phyloP scores from a whole-genome alignment of 1,140 invertebrate species.

The Sipha flava region DNA sequence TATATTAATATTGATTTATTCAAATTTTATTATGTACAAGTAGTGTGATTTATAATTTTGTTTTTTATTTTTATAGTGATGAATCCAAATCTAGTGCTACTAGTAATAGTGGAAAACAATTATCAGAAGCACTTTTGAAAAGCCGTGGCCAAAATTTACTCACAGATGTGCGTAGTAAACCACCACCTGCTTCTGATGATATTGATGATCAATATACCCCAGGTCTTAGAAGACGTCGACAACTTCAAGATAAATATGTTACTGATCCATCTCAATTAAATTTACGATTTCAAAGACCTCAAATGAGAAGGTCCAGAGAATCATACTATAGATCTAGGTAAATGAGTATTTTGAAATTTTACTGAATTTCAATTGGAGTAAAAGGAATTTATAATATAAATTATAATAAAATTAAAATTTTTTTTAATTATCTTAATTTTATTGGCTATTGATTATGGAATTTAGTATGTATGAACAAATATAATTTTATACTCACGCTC shows the following conservation, averaged over 20 bases:
- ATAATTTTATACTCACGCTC: too few relatives aligned
- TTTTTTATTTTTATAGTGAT: neutral
- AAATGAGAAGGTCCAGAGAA: constrained; percentile 41
- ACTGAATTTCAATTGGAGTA: neutral
- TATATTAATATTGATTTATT: neutral
- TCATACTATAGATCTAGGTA: constrained; percentile 20
- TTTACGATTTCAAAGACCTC: constrained; percentile 60
- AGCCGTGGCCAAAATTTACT: neutral
- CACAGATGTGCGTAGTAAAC: constrained; percentile 9
- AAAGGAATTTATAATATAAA: too few relatives aligned
- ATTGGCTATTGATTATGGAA: too few relatives aligned
- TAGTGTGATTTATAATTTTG: neutral
- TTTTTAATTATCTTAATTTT: too few relatives aligned
- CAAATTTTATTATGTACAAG: too few relatives aligned
- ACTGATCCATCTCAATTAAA: constrained; percentile 63
- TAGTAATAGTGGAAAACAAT: neutral
- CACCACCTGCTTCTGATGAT: neutral
- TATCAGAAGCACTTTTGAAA: constrained; percentile 2
- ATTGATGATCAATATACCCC: constrained; percentile 46
- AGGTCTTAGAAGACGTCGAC: constrained; percentile 58
- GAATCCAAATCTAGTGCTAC: neutral
- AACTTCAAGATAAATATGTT: constrained; percentile 62
- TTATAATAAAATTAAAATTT: too few relatives aligned
- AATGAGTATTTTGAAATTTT: neutral
- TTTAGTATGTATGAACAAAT: too few relatives aligned